These are phyloP conservation scores for Drosophila longiperda DNA, from an alignment of 2,888 invertebrate species.

Conservation along the genomic window DNA sequence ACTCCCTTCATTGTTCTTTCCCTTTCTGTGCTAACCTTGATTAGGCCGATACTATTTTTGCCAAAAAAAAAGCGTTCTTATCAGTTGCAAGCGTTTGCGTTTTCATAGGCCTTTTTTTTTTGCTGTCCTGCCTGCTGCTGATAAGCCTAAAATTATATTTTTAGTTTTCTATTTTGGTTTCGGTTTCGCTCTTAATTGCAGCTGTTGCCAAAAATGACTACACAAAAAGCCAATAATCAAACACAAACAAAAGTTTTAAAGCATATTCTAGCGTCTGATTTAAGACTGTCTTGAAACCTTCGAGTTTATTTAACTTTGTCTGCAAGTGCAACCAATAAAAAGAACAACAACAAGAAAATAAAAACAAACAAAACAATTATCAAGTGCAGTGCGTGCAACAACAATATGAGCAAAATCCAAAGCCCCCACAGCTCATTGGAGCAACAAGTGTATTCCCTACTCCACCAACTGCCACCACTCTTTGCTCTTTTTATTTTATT, in stretches of 20 bases:
- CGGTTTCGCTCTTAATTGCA: conserved; percentile 15
- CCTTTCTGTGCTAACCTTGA: not conserved
- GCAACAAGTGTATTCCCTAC: conserved; percentile 38
- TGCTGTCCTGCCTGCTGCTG: conserved; percentile 32
- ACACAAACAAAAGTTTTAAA: conserved; percentile 3
- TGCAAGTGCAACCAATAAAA: conserved; percentile 12
- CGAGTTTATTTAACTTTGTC: conserved; percentile 44
- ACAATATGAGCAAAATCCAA: conserved; percentile 13
- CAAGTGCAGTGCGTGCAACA: conserved; percentile 30
- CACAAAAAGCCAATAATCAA: not conserved
- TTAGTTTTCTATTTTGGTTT: conserved; percentile 33
- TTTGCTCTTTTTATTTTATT: not conserved
- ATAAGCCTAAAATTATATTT: conserved; percentile 45
- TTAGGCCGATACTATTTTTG: not conserved
- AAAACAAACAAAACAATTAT: conserved; percentile 21
- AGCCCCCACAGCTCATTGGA: conserved; percentile 47
- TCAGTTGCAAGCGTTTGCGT: conserved; percentile 20
- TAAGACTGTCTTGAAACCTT: not conserved
- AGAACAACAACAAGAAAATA: conserved; percentile 4
- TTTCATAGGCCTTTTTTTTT: conserved; percentile 28
- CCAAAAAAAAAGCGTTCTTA: conserved; percentile 24
- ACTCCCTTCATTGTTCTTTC: not conserved
- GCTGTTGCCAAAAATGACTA: conserved; percentile 22
- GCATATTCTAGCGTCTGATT: conserved; percentile 7
- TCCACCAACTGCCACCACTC: conserved; percentile 6